Base-by-base conservation (phyloP, 1,140 invertebrate genomes). In the Drosophila grimshawi region DNA sequence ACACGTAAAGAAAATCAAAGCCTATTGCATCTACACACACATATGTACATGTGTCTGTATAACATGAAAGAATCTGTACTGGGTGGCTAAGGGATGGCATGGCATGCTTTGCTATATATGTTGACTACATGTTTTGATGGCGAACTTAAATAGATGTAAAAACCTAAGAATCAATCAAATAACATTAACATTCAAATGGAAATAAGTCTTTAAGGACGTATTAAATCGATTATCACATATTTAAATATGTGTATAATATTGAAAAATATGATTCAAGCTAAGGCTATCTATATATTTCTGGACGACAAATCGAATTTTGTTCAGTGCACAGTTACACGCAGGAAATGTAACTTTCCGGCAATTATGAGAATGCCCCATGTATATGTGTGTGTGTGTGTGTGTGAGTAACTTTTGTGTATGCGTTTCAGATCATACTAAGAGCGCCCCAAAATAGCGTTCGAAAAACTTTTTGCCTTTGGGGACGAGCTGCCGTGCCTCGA, bases 291-390 rank as follows among this genome's bases (percentile, higher is more conserved):
- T 33, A 33, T 33, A 33, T 33, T 33, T 33, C 33, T 33, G 33
- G 33, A 0, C 5, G 2, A 33, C 33, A 5, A 53, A 32, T 33
- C 3, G 4, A 49, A 37, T 78, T 74, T 86, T 56, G 64, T 41
- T 10, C 78, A 75, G 81, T 86, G 81, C 43, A 39, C 67, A 55
- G 63, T 53, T 59, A 53, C 45, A 65, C 48, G 52, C 62, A 75
- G 78, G 65, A 85, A 78, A 85, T 81, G 81, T 80, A 86, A 76
- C 85, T 85, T 78, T 71, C 69, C 73, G 73, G 78, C 81, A 79
- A 88, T 73, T 86, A 80, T 88, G 68, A 48, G 45, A 53, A 55
- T 61, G 56, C 56, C 49, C 3, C 11, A n/a, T 39, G n/a, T 62
- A 55, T 79, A 32, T 61, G 56, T 64, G 41, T 32, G 3, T 8